Conservation (phyloP, 1,140 invertebrate genomes). For the Scaptomyza pallida region DNA sequence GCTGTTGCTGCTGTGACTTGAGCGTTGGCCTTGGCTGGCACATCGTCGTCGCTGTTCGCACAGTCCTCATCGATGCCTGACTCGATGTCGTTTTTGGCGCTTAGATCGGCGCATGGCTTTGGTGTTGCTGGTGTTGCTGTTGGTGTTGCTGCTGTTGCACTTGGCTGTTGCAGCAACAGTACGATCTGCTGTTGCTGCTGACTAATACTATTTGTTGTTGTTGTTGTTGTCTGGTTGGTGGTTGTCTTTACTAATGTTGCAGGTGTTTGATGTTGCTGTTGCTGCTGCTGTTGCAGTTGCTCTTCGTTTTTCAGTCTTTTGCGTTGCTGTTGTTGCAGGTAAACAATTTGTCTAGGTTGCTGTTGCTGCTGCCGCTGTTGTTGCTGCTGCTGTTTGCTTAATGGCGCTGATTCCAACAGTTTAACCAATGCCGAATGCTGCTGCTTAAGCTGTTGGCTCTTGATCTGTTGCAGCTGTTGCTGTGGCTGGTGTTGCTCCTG, state of each 20-base stretch:
- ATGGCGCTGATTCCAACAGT: slow-evolving; percentile 78
- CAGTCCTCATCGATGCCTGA: slow-evolving; percentile 77
- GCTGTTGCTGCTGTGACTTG: slow-evolving; percentile 12
- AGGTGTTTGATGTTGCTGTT: slow-evolving; percentile 70
- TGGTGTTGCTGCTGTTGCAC: slow-evolving; percentile 34
- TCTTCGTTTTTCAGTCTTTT: slow-evolving; percentile 83
- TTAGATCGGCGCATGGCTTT: slow-evolving; percentile 68
- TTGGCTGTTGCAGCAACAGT: slow-evolving; percentile 63
- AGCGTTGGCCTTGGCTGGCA: slow-evolving; percentile 31
- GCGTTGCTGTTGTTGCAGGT: slow-evolving; percentile 73
- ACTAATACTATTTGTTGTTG: slow-evolving; percentile 80
- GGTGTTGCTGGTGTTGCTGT: slow-evolving; percentile 46
- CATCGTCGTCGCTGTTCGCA: slow-evolving; percentile 65
- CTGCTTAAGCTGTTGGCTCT: slow-evolving; percentile 81
- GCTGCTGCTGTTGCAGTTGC: slow-evolving; percentile 47
- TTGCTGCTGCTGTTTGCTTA: slow-evolving; percentile 55
- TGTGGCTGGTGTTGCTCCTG: slow-evolving; percentile 39
- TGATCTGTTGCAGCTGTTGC: slow-evolving; percentile 49
- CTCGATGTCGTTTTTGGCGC: slow-evolving; percentile 74
- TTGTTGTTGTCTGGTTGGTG: slow-evolving; percentile 58
- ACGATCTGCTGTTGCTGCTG: slow-evolving; percentile 76
- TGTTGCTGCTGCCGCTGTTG: slow-evolving; percentile 59
- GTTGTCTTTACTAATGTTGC: slow-evolving; percentile 77
- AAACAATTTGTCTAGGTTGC: slow-evolving; percentile 64
- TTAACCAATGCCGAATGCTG: slow-evolving; percentile 82